These are phyloP conservation scores for Nemurella pictetii DNA, from an alignment of 2,888 invertebrate genomes.

Conservation along the genomic window DNA sequence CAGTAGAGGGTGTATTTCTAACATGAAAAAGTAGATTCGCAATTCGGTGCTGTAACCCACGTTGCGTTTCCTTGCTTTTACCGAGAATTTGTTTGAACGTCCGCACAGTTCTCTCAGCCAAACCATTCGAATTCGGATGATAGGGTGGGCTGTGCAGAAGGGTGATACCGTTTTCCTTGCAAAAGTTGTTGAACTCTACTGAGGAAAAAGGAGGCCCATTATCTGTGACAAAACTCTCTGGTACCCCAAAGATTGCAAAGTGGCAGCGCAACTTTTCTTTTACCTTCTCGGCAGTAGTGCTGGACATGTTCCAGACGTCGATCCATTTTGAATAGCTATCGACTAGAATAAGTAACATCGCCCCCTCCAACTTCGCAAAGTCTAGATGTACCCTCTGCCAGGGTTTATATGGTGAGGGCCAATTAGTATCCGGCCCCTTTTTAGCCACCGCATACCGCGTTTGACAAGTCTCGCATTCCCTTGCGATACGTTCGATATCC, in stretches of 20 bases:
- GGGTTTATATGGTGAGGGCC: neutral
- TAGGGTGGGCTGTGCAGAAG: too few relatives aligned
- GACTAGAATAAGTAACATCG: constrained; percentile 10
- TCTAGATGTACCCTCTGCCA: constrained; percentile 28
- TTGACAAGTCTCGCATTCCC: neutral
- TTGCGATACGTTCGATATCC: neutral
- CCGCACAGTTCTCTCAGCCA: neutral
- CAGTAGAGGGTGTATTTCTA: neutral
- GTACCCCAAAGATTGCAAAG: constrained; percentile 1
- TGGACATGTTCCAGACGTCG: constrained; percentile 22
- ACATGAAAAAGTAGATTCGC: neutral
- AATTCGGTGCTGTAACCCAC: constrained; percentile 2
- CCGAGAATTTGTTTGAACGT: neutral
- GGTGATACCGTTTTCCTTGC: too few relatives aligned
- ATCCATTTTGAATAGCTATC: constrained; percentile 32
- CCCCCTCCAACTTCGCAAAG: constrained; percentile 22
- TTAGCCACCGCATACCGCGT: neutral
- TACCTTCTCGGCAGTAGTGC: constrained; percentile 7
- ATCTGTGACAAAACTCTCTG: constrained; percentile 31
- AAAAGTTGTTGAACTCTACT: constrained; percentile 20
- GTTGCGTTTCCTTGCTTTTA: neutral
- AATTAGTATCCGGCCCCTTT: neutral
- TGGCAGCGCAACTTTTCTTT: neutral
- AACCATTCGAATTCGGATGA: constrained; percentile 25
- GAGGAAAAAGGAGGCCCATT: constrained; percentile 32